Evolutionary conservation across 1,140 invertebrate genomes (phyloP), one percentile per base, ranked within the genome.

Genomic region (Colletes gigas): DNA sequence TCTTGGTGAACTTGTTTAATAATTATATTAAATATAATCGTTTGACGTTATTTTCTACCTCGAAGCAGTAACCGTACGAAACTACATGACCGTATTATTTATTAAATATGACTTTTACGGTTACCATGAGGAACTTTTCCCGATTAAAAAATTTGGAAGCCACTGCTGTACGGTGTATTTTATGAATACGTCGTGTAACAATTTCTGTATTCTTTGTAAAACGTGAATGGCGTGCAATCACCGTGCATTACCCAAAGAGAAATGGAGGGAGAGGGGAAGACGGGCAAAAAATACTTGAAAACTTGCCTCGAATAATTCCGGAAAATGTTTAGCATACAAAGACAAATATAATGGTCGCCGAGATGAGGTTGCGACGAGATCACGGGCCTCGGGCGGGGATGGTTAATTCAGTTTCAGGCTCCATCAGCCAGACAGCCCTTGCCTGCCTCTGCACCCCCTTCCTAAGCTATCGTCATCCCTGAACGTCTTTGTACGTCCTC

Each of bases 301-400:
- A 83, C 84, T 83, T 86, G 73, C 59, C 84, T 86, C 85, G 82
- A 79, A 89, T 92, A 91, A 90, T 92, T 89, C 77, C 78, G 79
- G 85, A 90, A 91, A 89, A 88, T 92, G 88, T 91, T 92, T 92
- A 92, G 89, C 90, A 92, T 92, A 90, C 91, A 92, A 91, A 91
- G 89, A 90, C 89, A 89, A 91, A 88, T 89, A 90, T 92, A 91
- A 91, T 92, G 89, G 90, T 88, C 77, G 87, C 69, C 79, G 90
- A 92, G 91, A 91, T 90, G 91, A 92, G 85, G 84, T 89, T 90
- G 89, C 88, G 87, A 88, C 87, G 85, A 90, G 85, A 88, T 89
- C 88, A 78, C 78, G 85, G 50, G 82, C 87, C 86, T 85, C 86
- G 59, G 88, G 88, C 89, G 71, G 87, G 90, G 89, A 83, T 82